Percentiles rank a stretch among this genome's conserved stretches.
These are phyloP conservation scores for Oreochromis niloticus DNA, from an alignment of 2,113 vertebrate genomes.

Conservation along the genomic window DNA sequence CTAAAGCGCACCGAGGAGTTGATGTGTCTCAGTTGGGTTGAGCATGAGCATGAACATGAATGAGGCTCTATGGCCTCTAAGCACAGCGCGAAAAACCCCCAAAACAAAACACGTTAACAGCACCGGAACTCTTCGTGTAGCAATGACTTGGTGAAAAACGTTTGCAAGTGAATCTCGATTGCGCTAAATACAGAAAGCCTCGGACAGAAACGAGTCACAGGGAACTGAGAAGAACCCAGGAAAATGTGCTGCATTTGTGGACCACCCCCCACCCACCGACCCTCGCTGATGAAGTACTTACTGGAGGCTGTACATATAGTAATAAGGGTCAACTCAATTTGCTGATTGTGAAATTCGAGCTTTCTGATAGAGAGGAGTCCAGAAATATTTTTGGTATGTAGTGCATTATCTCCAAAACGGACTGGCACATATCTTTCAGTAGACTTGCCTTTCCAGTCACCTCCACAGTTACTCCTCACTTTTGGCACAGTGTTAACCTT, in stretches of 20 bases:
- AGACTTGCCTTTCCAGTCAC: neutral
- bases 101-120: neutral
- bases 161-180: slow-evolving; percentile 4
- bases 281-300: neutral
- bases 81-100: neutral
- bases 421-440: neutral
- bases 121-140: slow-evolving; percentile 4
- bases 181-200: neutral
- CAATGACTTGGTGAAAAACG: neutral
- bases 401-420: neutral
- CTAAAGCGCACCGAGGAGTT: neutral
- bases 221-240: neutral
- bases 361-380: neutral
- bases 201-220: neutral
- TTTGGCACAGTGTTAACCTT: neutral
- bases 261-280: neutral
- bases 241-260: neutral
- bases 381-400: neutral
- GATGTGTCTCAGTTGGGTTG: neutral
- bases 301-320: neutral
- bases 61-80: slow-evolving; percentile 19
- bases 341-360: neutral
- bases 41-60: neutral
- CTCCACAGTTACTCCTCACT: neutral
- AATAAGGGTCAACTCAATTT: neutral